These are phyloP conservation scores for Anagrus nilaparvatae DNA, from an alignment of 1,140 invertebrate genomes.

Conservation along the genomic window DNA sequence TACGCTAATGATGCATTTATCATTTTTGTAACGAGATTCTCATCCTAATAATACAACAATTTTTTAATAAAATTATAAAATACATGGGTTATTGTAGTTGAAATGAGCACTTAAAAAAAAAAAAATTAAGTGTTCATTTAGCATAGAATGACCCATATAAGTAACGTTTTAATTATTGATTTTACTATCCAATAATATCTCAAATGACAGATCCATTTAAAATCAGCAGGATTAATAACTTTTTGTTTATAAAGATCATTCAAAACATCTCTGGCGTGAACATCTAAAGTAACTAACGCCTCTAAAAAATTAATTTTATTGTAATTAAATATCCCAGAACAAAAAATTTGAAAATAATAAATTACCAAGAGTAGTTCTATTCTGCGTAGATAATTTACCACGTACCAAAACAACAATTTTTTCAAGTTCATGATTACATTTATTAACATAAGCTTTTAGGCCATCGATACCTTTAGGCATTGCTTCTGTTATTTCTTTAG, in stretches of 20 bases:
- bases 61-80: no score
- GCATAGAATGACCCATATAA: neutral
- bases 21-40: conserved; percentile 72
- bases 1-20: conserved; percentile 83
- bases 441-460: conserved; percentile 45
- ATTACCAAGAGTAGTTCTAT: conserved; percentile 76
- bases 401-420: conserved; percentile 80
- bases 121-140: neutral
- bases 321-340: conserved; percentile 7
- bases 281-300: conserved; percentile 82
- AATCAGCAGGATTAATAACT: conserved; percentile 66
- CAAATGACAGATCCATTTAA: conserved; percentile 84
- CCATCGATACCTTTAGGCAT: conserved; percentile 47
- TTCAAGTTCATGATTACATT: conserved; percentile 61
- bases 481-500: conserved; percentile 67
- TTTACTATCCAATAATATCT: conserved; percentile 91
- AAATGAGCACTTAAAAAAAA: neutral
- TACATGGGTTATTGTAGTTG: no score
- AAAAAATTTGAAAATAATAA: no score
- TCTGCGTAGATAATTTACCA: conserved; percentile 76
- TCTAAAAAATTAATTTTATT: conserved; percentile 41
- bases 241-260: conserved; percentile 56
- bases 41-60: no score
- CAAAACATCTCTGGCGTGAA: conserved; percentile 83
- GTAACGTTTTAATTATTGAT: no score